Evolutionary conservation across 2,797 vertebrate genomes (phyloP), one percentile per base, ranked within the genome.

Genomic region (Chiloscyllium punctatum): DNA sequence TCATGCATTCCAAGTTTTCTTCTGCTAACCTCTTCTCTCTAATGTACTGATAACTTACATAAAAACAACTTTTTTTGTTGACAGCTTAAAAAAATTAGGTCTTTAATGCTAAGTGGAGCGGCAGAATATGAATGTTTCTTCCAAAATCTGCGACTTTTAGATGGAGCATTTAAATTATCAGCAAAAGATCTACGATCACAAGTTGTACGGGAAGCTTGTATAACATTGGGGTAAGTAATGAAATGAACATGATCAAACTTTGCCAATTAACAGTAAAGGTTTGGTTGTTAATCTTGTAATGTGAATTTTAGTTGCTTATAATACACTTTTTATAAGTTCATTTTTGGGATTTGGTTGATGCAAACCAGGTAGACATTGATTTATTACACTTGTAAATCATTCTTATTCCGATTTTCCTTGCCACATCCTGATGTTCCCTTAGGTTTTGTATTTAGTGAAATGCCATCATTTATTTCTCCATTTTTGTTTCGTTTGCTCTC

Each of bases 121-220:
- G 96, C 97, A 2, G 99, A 99, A 57, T 98, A 99, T 0, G 99
- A 99, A 96, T 98, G 98, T 96, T 99, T 99, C 97, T 98, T 98
- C 96, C 99, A 99, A 97, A 99, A 99, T 96, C 98, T 99, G 96
- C 98, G 99, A 84, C 98, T 99, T 96, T 96, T 99, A 96, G 99
- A 99, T 87, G 98, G 98, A 96, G 98, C 99, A 0, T 98, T 99
- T 96, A 99, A 99, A 96, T 97, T 99, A 96, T 99, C 99, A 0
- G 99, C 99, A 96, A 99, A 99, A 98, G 99, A 99, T 96, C 97
- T 99, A 96, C 98, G 99, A 72, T 99, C 99, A 91, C 99, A 99
- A 97, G 99, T 99, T 95, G 99, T 99, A 84, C 98, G 99, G 5
- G 99, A 99, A 96, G 99, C 99, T 97, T 99, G 99, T 97, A 99